Evolutionary conservation across 2,113 vertebrate genomes (phyloP).

Genomic region (Pitta sordida): DNA sequence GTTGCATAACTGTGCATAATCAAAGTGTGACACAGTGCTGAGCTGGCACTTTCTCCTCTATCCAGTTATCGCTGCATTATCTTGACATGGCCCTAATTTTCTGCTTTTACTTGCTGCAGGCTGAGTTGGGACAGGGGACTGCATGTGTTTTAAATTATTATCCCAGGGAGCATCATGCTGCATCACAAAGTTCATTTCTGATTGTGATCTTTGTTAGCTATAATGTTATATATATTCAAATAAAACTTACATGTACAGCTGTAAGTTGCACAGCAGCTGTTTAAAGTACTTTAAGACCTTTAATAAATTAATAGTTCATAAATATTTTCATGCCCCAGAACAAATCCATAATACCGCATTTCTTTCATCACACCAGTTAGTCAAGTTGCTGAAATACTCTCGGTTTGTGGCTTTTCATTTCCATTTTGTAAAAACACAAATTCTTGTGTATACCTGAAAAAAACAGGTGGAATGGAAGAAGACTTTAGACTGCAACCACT

Average conservation of each 20-base stretch:
- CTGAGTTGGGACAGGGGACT: neutral
- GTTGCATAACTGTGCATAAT: neutral
- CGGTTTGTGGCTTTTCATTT: neutral
- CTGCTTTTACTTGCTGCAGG: conserved; percentile 1
- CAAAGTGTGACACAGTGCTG: neutral
- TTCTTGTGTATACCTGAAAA: neutral
- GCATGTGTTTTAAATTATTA: neutral
- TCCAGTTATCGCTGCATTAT: neutral
- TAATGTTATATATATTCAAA: neutral
- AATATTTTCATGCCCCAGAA: neutral
- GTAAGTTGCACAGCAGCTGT: neutral
- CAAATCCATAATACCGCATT: neutral
- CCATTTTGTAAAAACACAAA: neutral
- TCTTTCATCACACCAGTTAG: neutral
- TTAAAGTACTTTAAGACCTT: neutral
- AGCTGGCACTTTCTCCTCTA: neutral
- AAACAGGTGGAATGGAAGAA: neutral
- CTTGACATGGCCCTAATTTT: neutral
- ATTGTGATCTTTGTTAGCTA: neutral
- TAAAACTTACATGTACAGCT: neutral
- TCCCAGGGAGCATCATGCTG: neutral
- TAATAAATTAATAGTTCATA: neutral
- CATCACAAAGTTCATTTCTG: neutral
- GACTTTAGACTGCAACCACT: neutral
- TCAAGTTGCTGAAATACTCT: neutral